Evolutionary conservation across 1,140 invertebrate species (phyloP).

Genomic region (Nephila pilipes): DNA sequence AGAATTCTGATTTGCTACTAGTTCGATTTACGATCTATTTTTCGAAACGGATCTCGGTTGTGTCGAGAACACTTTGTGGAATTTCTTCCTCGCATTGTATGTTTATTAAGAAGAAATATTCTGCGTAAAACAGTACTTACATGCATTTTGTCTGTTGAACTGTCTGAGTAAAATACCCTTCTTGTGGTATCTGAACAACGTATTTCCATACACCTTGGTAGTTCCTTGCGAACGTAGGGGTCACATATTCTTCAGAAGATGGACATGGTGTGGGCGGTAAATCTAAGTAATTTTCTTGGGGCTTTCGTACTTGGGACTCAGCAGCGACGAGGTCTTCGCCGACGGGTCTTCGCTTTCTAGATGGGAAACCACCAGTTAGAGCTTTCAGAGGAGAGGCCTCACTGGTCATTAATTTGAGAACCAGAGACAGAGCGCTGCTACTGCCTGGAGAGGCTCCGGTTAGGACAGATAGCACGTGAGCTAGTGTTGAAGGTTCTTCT

Average conservation of each 20-base stretch:
- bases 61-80: too few relatives aligned
- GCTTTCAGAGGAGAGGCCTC: constrained; percentile 67
- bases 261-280: constrained; percentile 92
- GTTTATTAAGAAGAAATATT: too few relatives aligned
- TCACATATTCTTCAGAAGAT: constrained; percentile 95
- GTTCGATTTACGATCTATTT: too few relatives aligned
- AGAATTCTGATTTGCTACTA: too few relatives aligned
- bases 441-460: constrained; percentile 73
- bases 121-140: constrained; percentile 83
- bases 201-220: constrained; percentile 95
- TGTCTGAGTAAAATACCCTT: constrained; percentile 96
- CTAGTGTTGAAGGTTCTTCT: constrained; percentile 74
- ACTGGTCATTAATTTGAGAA: constrained; percentile 75
- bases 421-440: constrained; percentile 65
- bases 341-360: constrained; percentile 74
- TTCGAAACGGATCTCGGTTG: too few relatives aligned
- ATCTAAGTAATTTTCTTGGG: constrained; percentile 56
- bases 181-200: constrained; percentile 96
- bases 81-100: too few relatives aligned
- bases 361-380: constrained; percentile 68
- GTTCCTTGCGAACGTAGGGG: constrained; percentile 95
- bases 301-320: constrained; percentile 25
- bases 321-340: constrained; percentile 48
- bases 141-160: constrained; percentile 93
- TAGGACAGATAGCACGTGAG: constrained; percentile 73